A percentile compares a stretch with the other conserved stretches of the same genome.
Evolutionary conservation across 2,797 vertebrate genomes (phyloP).

Genomic region (Falco columbarius): DNA sequence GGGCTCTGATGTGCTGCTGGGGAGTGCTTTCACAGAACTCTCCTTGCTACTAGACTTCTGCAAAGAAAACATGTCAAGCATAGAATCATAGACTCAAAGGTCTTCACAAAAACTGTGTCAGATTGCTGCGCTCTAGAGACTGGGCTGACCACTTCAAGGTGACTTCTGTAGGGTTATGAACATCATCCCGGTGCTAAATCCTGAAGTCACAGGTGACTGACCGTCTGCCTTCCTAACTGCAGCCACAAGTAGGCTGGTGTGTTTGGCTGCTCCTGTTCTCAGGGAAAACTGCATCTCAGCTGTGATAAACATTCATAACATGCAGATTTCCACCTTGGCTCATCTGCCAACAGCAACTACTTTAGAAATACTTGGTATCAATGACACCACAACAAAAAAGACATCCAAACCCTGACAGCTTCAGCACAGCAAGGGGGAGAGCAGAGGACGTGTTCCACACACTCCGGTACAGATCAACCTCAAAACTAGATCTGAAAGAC

Average conservation of each 20-base stretch:
- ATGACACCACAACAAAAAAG: neutral
- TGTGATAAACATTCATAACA: neutral
- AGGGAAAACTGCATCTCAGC: neutral
- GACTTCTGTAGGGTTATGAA: neutral
- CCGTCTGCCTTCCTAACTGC: neutral
- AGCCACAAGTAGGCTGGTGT: neutral
- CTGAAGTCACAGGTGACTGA: neutral
- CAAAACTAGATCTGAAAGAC: neutral
- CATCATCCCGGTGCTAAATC: neutral
- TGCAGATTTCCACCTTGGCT: neutral
- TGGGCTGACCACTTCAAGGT: neutral
- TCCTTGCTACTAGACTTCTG: conserved; percentile 94
- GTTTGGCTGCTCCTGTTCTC: neutral
- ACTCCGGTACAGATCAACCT: neutral
- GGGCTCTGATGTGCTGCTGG: conserved; percentile 78
- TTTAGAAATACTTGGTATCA: neutral
- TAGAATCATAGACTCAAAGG: neutral
- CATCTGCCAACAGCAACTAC: neutral
- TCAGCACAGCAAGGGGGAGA: neutral
- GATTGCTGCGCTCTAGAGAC: neutral
- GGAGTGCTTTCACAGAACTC: conserved; percentile 79
- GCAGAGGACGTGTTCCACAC: neutral
- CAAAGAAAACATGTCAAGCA: neutral
- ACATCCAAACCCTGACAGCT: neutral
- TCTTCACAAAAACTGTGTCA: neutral